Base-by-base conservation (phyloP, 1,140 invertebrate genomes). In the Drosophila yakuba region DNA sequence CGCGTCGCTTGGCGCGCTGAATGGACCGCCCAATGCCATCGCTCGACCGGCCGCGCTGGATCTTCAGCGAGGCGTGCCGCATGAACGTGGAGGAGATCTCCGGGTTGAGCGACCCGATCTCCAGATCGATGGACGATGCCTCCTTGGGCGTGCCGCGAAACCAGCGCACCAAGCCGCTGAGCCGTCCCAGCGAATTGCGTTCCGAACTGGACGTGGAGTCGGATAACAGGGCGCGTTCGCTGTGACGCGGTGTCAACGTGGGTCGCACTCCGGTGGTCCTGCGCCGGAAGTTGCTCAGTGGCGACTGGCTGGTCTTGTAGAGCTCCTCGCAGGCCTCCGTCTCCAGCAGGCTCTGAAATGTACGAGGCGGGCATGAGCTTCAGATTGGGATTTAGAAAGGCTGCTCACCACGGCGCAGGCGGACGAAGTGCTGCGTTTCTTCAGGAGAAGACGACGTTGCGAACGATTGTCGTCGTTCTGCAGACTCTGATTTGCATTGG, bases 391-490 rank as follows among this genome's bases (percentile, higher is more conserved):
- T 25, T 15, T 23, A 36, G 0, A 17, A 17, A 12, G 17, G 15
- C 41, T 61, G 93, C 93, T 94, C 93, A 96, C 96, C 93, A 96
- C 96, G 48, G 96, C 96, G 75, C 96, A 97, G 48, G 96, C 96
- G 0, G 96, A 97, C 0, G 96, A 97, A 15, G 96, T 96, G 85
- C 96, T 97, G 80, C 96, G 93, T 88, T 98, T 98, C 85, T 97
- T 97, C 68, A 98, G 97, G 10, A 97, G 94, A 45, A 96, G 95
- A 81, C 97, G 97, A 73, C 96, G 94, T 56, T 95, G 94, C 25
- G 94, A 95, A 69, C 94, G 94, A 45, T 97, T 96, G 62, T 97
- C 96, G 1, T 92, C 92, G 11, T 79, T 91, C 28, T 76, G 80
- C 12, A 75, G 71, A 32, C 51, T 77, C 57, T 91, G 80, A 0